Base-by-base conservation (phyloP, 2,888 invertebrate genomes). In the Andrena bicolor region DNA sequence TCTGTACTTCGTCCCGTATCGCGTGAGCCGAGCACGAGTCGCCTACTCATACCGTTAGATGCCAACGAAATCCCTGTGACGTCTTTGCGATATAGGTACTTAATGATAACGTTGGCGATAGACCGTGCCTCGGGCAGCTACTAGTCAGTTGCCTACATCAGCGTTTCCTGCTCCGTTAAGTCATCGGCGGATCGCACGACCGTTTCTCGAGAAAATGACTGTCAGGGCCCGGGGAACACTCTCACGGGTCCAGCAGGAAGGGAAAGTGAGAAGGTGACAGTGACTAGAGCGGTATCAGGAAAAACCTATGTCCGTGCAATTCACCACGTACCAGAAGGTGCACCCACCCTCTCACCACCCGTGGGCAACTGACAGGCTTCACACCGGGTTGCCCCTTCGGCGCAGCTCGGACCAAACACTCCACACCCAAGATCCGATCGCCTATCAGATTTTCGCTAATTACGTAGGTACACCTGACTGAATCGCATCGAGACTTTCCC, bases 201-300 rank as follows among this genome's bases (percentile, higher is more conserved):
- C 10, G 56, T 26, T 56, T 56, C 56, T 26, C 56, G 23, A 61
- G 68, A 20, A 51, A 75, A 68, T 61, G 68, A 68, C 60, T 49
- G 60, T 41, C 56, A 23, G 49, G 8, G 58, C 26, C 64, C 26
- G 51, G 58, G 35, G 49, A 65, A 76, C 69, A 58, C 51, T 80
- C 58, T 77, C 77, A 49, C 68, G 69, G 77, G 35, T 65, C 23
- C 23, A 35, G 26, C 53, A n/a, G 51, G 32, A 69, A 76, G 56
- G 71, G 66, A 78, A 78, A 78, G 78, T 60, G 71, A 65, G 49
- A 68, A 58, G 35, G 49, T 8, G 58, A 69, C 58, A 20, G 64
- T 35, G 51, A 32, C 20, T 73, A 13, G 23, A 48, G 23, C 26
- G 10, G 56, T 56, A 23, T 13, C 23, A 32, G 8, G 63, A 61